These are phyloP conservation scores for Clupea harengus DNA, from an alignment of 2,113 vertebrate species.

Conservation along the genomic window DNA sequence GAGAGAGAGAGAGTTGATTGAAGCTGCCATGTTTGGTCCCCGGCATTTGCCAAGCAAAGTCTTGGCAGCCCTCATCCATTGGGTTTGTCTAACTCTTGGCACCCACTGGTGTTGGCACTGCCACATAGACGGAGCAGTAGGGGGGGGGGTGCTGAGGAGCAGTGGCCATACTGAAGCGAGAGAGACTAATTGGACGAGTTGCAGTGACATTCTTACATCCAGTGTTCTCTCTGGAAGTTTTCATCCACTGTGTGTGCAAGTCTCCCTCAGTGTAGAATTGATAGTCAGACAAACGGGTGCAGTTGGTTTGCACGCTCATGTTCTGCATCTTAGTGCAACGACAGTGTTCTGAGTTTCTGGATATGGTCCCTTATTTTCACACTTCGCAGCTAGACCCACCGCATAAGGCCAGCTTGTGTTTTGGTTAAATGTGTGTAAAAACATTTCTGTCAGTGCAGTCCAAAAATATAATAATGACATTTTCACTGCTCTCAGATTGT, in stretches of 20 bases:
- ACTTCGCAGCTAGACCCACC: background rate
- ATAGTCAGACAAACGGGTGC: background rate
- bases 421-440: too few relatives aligned
- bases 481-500: too few relatives aligned
- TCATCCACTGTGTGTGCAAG: background rate
- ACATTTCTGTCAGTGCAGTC: too few relatives aligned
- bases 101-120: constrained; percentile 55
- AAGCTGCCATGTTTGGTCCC: constrained; percentile 47
- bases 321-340: background rate
- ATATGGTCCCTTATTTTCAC: background rate
- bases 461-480: too few relatives aligned
- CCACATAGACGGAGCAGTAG: constrained; percentile 38
- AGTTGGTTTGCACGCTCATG: background rate
- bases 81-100: constrained; percentile 64
- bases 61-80: constrained; percentile 55
- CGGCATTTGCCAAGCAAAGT: constrained; percentile 60
- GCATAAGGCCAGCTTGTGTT: too few relatives aligned
- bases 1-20: constrained; percentile 45
- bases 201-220: background rate
- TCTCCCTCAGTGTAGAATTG: background rate
- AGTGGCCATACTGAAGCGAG: constrained; percentile 7
- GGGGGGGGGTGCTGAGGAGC: constrained; percentile 34
- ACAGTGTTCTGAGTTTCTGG: background rate
- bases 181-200: background rate
- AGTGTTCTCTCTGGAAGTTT: background rate